Evolutionary conservation across 2,888 invertebrate genomes (phyloP).

Genomic region (Argyra leucocephala): DNA sequence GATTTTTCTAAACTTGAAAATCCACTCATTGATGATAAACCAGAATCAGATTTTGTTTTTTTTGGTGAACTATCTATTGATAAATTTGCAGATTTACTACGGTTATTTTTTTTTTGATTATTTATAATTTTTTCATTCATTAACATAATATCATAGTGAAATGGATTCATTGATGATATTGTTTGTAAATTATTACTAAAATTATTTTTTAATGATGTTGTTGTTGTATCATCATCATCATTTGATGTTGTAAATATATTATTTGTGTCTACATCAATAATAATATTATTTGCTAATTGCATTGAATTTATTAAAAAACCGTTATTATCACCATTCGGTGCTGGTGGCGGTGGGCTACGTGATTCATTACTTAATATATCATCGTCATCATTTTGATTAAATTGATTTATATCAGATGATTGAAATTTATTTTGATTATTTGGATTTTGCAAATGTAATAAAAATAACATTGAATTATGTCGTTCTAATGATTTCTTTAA

Average conservation of each 20-base stretch:
- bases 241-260: conserved; percentile 18
- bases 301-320: background rate
- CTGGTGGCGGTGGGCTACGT: conserved; percentile 73
- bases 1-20: conserved; percentile 80
- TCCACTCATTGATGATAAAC: conserved; percentile 77
- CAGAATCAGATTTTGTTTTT: conserved; percentile 69
- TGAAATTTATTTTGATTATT: conserved; percentile 31
- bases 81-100: conserved; percentile 25
- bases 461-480: conserved; percentile 41
- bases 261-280: conserved; percentile 20
- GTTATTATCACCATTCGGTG: conserved; percentile 55
- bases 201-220: background rate
- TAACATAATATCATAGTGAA: conserved; percentile 29
- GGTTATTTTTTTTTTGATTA: conserved; percentile 14
- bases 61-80: conserved; percentile 27
- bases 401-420: conserved; percentile 26
- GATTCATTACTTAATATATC: conserved; percentile 40
- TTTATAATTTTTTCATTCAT: conserved; percentile 22
- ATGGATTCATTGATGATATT: conserved; percentile 30
- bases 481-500: conserved; percentile 38
- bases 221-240: conserved; percentile 8
- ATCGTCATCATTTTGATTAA: conserved; percentile 25
- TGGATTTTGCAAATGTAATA: conserved; percentile 41
- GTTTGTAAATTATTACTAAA: conserved; percentile 14
- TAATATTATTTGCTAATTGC: conserved; percentile 10